Percentiles rank a stretch among this genome's conserved stretches.
Conservation (phyloP, 1,140 invertebrate species). For the Lucilia sericata region DNA sequence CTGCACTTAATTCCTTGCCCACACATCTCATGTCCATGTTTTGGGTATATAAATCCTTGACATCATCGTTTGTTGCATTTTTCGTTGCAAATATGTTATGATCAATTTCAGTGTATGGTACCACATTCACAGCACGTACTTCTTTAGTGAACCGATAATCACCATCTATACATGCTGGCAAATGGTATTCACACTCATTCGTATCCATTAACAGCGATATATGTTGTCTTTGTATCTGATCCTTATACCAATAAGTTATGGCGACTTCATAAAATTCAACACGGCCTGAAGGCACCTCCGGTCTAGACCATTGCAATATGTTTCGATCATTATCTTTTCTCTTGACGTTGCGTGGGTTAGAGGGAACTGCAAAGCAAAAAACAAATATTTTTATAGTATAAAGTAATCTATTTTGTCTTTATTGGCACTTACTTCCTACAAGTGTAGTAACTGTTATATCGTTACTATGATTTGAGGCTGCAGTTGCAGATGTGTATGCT, state of each 20-base stretch:
- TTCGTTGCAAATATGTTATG: neutral
- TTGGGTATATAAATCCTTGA: neutral
- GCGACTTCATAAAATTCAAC: slow-evolving; percentile 48
- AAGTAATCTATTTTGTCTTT: neutral
- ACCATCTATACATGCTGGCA: slow-evolving; percentile 39
- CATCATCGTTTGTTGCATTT: neutral
- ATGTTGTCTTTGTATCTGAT: slow-evolving; percentile 22
- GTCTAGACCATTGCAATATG: slow-evolving; percentile 40
- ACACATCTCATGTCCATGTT: slow-evolving; percentile 42
- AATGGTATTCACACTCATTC: slow-evolving; percentile 27
- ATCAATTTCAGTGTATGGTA: slow-evolving; percentile 43
- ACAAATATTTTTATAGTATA: neutral
- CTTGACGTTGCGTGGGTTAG: slow-evolving; percentile 26
- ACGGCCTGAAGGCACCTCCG: slow-evolving; percentile 43
- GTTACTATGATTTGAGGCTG: slow-evolving; percentile 44
- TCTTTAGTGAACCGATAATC: slow-evolving; percentile 25
- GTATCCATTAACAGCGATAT: slow-evolving; percentile 17
- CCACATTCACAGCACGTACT: slow-evolving; percentile 45
- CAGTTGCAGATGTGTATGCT: slow-evolving; percentile 41
- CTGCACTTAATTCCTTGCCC: neutral
- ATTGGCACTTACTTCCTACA: slow-evolving; percentile 44
- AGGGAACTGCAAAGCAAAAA: slow-evolving; percentile 42
- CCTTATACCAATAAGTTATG: slow-evolving; percentile 22
- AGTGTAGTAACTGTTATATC: slow-evolving; percentile 38
- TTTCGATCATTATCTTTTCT: neutral